Evolutionary conservation across 2,888 invertebrate species (phyloP).

Genomic region (Papilio elwesi): DNA sequence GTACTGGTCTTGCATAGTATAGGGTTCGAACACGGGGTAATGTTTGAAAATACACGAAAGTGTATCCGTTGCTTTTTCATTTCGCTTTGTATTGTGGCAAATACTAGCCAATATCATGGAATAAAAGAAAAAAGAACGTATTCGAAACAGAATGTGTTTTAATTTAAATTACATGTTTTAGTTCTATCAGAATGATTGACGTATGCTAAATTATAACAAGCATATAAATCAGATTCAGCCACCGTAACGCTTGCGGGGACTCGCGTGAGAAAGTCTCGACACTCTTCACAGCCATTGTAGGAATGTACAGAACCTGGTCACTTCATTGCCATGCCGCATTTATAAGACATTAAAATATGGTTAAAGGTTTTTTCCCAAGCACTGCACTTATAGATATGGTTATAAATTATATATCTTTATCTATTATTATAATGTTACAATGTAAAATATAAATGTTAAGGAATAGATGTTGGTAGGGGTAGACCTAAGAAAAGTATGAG

Average conservation of each 20-base stretch:
- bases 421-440: no score
- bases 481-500: no score
- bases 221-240: constrained; percentile 53
- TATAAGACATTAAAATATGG: constrained; percentile 49
- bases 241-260: constrained; percentile 49
- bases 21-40: background rate
- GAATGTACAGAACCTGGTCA: constrained; percentile 58
- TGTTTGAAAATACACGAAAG: background rate
- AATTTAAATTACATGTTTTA: constrained; percentile 15
- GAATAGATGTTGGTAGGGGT: no score
- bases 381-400: background rate
- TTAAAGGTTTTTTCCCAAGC: constrained; percentile 36
- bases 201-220: constrained; percentile 36
- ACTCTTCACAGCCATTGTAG: constrained; percentile 60
- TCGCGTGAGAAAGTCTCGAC: constrained; percentile 59
- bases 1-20: no score
- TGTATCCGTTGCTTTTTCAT: no score
- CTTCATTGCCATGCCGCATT: constrained; percentile 57
- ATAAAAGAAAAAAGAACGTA: background rate
- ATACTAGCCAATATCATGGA: background rate
- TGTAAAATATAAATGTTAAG: no score
- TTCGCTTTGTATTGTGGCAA: background rate
- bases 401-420: no score
- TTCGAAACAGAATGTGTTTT: background rate
- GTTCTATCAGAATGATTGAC: constrained; percentile 20